phyloP scores from a whole-genome alignment of 1,140 invertebrate species.

The Apis mellifera region DNA sequence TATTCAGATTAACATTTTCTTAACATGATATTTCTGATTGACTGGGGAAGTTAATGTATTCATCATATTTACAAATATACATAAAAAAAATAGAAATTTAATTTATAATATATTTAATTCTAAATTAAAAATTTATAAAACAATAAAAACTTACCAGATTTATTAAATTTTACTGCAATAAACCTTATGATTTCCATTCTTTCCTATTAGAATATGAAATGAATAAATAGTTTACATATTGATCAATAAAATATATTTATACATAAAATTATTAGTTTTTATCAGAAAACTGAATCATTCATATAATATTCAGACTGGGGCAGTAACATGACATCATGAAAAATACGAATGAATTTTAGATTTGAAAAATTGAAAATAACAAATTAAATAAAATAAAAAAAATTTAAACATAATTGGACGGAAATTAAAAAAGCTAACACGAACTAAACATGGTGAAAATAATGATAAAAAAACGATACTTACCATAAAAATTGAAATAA shows the following conservation, averaged over 20 bases:
- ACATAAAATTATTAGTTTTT: conserved; percentile 19
- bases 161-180: not conserved
- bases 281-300: conserved; percentile 66
- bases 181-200: not conserved
- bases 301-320: conserved; percentile 72
- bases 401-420: not conserved
- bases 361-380: not conserved
- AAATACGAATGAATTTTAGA: not conserved
- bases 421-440: not conserved
- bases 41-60: conserved; percentile 62
- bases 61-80: conserved; percentile 52
- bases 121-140: not conserved
- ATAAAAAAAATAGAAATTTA: not conserved
- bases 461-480: conserved; percentile 47
- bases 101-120: not conserved
- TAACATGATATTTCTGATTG: conserved; percentile 70
- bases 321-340: conserved; percentile 65
- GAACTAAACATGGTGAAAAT: too few relatives aligned
- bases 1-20: conserved; percentile 59
- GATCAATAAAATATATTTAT: not conserved
- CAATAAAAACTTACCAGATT: conserved; percentile 18
- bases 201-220: conserved; percentile 19
- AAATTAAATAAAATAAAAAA: not conserved
- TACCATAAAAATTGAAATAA: conserved; percentile 40
- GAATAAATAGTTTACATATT: not conserved